Percentiles rank a stretch among this genome's conserved stretches.
These are phyloP conservation scores for Laspeyria flexula DNA, from an alignment of 2,888 invertebrate species.

Conservation along the genomic window DNA sequence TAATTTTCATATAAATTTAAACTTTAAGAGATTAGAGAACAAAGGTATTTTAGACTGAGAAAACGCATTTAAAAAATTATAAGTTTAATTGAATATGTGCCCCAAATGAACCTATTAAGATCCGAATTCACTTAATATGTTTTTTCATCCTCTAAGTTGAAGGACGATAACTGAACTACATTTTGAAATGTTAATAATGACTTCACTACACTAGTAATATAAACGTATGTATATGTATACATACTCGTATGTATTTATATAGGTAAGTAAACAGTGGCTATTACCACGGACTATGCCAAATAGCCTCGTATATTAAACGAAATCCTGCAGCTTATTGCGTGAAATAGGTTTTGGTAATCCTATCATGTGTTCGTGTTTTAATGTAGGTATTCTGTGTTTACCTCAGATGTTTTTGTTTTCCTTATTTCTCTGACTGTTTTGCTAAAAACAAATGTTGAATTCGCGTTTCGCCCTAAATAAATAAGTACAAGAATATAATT, in stretches of 20 bases:
- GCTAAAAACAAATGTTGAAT: constrained; percentile 12
- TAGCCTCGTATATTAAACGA: constrained; percentile 20
- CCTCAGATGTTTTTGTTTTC: constrained; percentile 14
- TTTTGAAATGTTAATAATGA: constrained; percentile 48
- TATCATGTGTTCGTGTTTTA: constrained; percentile 18
- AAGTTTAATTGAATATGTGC: neutral
- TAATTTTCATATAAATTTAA: too few relatives aligned
- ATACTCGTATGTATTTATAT: constrained; percentile 3
- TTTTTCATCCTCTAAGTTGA: neutral
- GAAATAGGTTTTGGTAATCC: constrained; percentile 23
- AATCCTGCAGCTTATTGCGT: constrained; percentile 16
- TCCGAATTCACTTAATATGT: neutral
- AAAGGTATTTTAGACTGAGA: neutral
- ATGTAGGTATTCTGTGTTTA: constrained; percentile 10
- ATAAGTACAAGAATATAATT: neutral
- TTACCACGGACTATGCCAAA: constrained; percentile 24
- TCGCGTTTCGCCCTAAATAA: constrained; percentile 19
- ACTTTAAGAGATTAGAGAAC: neutral
- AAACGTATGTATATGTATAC: too few relatives aligned
- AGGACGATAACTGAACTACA: constrained; percentile 46
- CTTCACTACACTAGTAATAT: neutral
- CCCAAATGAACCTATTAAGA: neutral
- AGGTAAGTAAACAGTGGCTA: constrained; percentile 1
- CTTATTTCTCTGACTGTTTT: neutral
- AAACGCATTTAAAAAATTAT: neutral